Percentiles rank a stretch among this genome's conserved stretches.
Evolutionary conservation across 2,888 invertebrate species (phyloP).

Genomic region (Ennomos fuscantarius): DNA sequence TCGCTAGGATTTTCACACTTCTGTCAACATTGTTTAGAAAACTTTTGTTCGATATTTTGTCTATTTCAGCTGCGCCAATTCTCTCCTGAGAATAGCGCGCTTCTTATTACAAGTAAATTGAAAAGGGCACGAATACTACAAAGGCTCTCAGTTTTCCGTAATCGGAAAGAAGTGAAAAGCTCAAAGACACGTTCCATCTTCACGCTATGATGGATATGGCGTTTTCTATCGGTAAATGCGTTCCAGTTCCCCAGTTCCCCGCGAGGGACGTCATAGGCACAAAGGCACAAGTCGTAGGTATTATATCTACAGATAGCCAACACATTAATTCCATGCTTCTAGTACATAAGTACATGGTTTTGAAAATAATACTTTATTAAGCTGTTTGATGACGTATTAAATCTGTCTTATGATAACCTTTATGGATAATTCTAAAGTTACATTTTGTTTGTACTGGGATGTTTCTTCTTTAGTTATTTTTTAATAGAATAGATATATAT

Average conservation of each 20-base stretch:
- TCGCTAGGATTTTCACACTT: slow-evolving; percentile 29
- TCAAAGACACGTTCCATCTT: slow-evolving; percentile 15
- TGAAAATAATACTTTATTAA: slow-evolving; percentile 1
- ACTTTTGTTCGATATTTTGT: slow-evolving; percentile 8
- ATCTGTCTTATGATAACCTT: background rate
- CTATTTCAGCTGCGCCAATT: background rate
- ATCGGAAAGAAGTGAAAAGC: background rate
- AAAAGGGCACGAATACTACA: too few relatives aligned
- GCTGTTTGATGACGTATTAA: background rate
- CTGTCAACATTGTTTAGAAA: slow-evolving; percentile 14
- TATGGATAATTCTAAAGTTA: background rate
- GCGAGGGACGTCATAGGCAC: slow-evolving; percentile 7
- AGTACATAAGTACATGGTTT: background rate
- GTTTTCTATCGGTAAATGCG: slow-evolving; percentile 48
- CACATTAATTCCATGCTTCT: slow-evolving; percentile 5
- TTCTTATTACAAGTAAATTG: background rate
- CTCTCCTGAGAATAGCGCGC: slow-evolving; percentile 1
- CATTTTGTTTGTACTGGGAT: background rate
- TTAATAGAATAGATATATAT: too few relatives aligned
- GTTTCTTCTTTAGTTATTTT: too few relatives aligned
- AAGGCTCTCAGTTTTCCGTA: background rate
- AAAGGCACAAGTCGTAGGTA: slow-evolving; percentile 7
- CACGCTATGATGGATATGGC: slow-evolving; percentile 9
- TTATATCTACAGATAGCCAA: background rate
- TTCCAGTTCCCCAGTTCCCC: slow-evolving; percentile 42